These are phyloP conservation scores for Eucidaris tribuloides DNA, from an alignment of 35 echinoderm and acorn worm genomes.

Conservation along the genomic window DNA sequence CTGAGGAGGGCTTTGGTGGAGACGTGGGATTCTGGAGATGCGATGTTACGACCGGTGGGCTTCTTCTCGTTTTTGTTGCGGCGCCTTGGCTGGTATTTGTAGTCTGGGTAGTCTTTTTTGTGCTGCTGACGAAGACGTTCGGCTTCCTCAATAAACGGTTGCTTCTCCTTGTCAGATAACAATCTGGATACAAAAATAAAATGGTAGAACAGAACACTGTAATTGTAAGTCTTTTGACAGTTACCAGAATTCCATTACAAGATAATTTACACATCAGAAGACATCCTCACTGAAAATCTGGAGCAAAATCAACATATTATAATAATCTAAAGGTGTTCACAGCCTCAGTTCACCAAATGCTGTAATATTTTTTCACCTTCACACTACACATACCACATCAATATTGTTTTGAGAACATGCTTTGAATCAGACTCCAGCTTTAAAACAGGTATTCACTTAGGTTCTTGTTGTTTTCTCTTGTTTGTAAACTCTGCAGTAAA, in stretches of 20 bases:
- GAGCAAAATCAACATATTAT: too few species aligned
- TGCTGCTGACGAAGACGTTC: conserved; percentile 78
- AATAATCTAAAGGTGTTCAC: too few species aligned
- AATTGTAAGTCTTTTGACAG: background rate
- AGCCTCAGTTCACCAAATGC: too few species aligned
- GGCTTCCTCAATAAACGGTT: conserved; percentile 88
- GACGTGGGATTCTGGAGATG: conserved; percentile 2
- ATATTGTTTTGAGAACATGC: too few species aligned
- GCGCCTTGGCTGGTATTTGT: conserved; percentile 89
- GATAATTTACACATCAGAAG: too few species aligned
- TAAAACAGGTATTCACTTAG: too few species aligned
- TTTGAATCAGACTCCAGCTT: too few species aligned
- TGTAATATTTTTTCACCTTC: too few species aligned
- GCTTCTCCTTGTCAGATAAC: conserved; percentile 87
- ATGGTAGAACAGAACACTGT: background rate
- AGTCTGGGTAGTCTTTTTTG: conserved; percentile 94
- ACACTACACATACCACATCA: too few species aligned
- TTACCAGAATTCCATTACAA: background rate
- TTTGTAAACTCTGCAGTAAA: too few species aligned
- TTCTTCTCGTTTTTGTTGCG: conserved; percentile 13
- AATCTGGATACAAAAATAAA: conserved; percentile 60
- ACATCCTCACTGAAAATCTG: too few species aligned
- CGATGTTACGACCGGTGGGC: background rate
- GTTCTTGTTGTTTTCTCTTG: too few species aligned
- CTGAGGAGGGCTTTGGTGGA: background rate